Percentiles rank a stretch among this genome's conserved stretches.
These are phyloP conservation scores for Astur gentilis DNA, from an alignment of 2,113 vertebrate genomes.

Conservation along the genomic window DNA sequence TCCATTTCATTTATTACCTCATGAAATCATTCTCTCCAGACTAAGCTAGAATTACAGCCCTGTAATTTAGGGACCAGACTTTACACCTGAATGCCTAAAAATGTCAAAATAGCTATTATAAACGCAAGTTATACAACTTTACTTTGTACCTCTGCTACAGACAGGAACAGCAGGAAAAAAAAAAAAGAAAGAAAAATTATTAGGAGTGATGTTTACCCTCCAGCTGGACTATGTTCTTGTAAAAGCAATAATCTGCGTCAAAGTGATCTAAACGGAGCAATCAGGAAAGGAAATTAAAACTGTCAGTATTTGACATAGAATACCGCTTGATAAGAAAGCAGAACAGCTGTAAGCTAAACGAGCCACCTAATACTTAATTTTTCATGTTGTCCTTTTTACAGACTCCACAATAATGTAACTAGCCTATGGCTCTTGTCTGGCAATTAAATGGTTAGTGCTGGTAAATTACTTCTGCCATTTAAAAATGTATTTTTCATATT, in stretches of 20 bases:
- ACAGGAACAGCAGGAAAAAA: neutral
- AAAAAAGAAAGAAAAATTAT: neutral
- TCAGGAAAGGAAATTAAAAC: conserved; percentile 22
- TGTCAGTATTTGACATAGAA: conserved; percentile 9
- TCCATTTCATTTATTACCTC: neutral
- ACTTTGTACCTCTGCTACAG: neutral
- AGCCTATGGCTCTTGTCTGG: neutral
- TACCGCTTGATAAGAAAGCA: neutral
- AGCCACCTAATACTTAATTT: neutral
- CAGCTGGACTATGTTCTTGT: conserved; percentile 23
- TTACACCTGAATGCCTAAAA: neutral
- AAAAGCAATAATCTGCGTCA: conserved; percentile 21
- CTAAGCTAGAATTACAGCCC: neutral
- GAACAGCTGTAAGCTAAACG: conserved; percentile 29
- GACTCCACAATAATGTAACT: neutral
- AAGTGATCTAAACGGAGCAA: conserved; percentile 32
- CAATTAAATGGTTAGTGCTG: neutral
- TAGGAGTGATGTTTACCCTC: neutral
- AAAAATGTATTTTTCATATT: neutral
- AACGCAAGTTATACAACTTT: neutral
- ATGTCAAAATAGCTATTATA: neutral
- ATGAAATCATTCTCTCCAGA: neutral
- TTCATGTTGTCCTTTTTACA: neutral
- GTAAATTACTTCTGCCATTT: neutral
- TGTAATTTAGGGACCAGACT: neutral